Evolutionary conservation across 2,113 vertebrate genomes (phyloP).

Genomic region (Perognathus longimembris): DNA sequence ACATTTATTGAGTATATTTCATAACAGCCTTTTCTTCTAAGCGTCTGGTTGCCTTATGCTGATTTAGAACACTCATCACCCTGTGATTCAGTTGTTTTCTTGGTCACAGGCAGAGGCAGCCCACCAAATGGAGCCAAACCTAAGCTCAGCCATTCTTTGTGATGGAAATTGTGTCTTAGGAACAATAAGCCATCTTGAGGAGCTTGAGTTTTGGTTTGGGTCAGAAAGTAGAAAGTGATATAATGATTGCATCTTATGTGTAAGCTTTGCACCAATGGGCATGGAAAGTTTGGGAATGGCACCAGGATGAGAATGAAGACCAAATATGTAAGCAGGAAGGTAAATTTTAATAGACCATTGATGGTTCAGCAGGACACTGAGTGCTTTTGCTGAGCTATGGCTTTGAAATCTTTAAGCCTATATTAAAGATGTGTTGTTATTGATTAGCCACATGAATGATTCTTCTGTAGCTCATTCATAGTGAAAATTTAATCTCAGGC

Average conservation of each 20-base stretch:
- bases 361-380: background rate
- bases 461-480: slow-evolving; percentile 58
- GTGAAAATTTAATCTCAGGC: slow-evolving; percentile 62
- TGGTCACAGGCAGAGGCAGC: slow-evolving; percentile 58
- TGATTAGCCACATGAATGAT: slow-evolving; percentile 38
- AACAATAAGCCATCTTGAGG: slow-evolving; percentile 51
- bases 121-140: slow-evolving; percentile 52
- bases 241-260: background rate
- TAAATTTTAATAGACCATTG: slow-evolving; percentile 31
- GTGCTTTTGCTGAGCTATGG: slow-evolving; percentile 31
- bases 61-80: slow-evolving; percentile 45
- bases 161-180: slow-evolving; percentile 15
- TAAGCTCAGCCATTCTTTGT: slow-evolving; percentile 14
- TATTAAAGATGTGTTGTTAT: slow-evolving; percentile 46
- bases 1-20: slow-evolving; percentile 67
- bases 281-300: slow-evolving; percentile 59
- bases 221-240: background rate
- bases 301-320: slow-evolving; percentile 72
- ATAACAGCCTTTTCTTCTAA: slow-evolving; percentile 59
- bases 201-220: slow-evolving; percentile 36
- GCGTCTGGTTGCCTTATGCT: slow-evolving; percentile 75
- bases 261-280: slow-evolving; percentile 43
- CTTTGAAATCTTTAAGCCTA: slow-evolving; percentile 46
- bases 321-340: slow-evolving; percentile 63
- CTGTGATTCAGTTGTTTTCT: slow-evolving; percentile 51